These are phyloP conservation scores for Drosophila paucipuncta DNA, from an alignment of 2,888 invertebrate genomes.

Conservation along the genomic window DNA sequence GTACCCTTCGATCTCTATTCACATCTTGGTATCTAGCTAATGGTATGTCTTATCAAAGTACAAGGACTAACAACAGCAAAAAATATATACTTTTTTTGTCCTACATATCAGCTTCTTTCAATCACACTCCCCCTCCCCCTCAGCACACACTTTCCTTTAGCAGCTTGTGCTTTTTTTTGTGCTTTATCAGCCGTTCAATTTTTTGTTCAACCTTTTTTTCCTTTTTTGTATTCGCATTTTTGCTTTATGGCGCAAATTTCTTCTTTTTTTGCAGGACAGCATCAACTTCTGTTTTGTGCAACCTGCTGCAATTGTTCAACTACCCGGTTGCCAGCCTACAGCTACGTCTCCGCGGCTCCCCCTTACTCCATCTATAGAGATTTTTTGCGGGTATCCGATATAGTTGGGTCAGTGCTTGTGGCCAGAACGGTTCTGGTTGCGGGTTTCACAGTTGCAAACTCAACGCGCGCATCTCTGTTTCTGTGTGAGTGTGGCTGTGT, in stretches of 20 bases:
- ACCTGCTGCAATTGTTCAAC: conserved; percentile 77
- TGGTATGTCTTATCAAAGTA: conserved; percentile 5
- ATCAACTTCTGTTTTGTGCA: conserved; percentile 65
- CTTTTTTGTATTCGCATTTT: conserved; percentile 29
- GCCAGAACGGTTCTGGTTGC: conserved; percentile 85
- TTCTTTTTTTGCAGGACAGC: conserved; percentile 11
- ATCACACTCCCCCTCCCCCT: not conserved
- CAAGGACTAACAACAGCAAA: conserved; percentile 12
- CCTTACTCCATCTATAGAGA: conserved; percentile 29
- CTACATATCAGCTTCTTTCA: not conserved
- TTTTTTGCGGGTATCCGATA: conserved; percentile 84
- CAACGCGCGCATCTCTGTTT: not conserved
- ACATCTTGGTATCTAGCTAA: not conserved
- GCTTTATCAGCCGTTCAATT: conserved; percentile 49
- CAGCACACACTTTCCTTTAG: not conserved
- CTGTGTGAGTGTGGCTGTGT: not conserved
- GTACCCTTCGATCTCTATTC: not conserved
- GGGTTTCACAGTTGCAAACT: conserved; percentile 59
- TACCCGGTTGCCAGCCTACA: not conserved
- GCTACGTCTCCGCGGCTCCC: not conserved
- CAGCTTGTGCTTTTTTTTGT: conserved; percentile 23
- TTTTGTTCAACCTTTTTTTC: conserved; percentile 7
- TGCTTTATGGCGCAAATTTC: conserved; percentile 62
- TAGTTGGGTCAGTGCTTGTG: conserved; percentile 85
- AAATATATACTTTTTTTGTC: not conserved